Conservation (phyloP, 2,888 invertebrate genomes). For the Sarcophaga carnaria region DNA sequence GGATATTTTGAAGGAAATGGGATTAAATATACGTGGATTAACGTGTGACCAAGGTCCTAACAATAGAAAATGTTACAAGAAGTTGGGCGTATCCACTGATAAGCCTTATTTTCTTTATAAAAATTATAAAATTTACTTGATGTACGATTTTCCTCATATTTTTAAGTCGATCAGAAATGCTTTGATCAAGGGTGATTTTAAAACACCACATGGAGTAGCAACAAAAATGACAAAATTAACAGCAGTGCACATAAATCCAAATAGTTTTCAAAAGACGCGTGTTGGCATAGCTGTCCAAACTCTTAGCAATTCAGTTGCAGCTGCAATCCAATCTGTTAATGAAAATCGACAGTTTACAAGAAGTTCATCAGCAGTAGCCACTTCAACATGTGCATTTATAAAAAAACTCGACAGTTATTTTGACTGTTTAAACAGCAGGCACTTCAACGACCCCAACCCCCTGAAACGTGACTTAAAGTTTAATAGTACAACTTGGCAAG, state of each 20-base stretch:
- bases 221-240: neutral
- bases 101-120: conserved; percentile 21
- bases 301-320: neutral
- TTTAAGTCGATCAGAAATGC: conserved; percentile 6
- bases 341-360: neutral
- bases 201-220: conserved; percentile 7
- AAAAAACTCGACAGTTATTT: neutral
- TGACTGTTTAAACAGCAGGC: neutral
- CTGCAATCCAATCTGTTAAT: conserved; percentile 3
- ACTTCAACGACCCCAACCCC: conserved; percentile 3
- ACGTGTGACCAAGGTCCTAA: conserved; percentile 23
- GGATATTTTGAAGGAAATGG: conserved; percentile 19
- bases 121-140: conserved; percentile 4
- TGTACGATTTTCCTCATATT: conserved; percentile 26
- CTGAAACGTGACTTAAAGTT: conserved; percentile 6
- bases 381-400: conserved; percentile 3
- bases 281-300: neutral
- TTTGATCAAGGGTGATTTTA: conserved; percentile 7
- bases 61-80: conserved; percentile 9
- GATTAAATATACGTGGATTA: conserved; percentile 15
- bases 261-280: conserved; percentile 5
- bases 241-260: conserved; percentile 6
- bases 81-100: neutral
- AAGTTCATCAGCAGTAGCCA: conserved; percentile 8
- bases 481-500: conserved; percentile 13